Evolutionary conservation across 2,888 invertebrate species (phyloP).

Genomic region (Coelogynopora nodosa): DNA sequence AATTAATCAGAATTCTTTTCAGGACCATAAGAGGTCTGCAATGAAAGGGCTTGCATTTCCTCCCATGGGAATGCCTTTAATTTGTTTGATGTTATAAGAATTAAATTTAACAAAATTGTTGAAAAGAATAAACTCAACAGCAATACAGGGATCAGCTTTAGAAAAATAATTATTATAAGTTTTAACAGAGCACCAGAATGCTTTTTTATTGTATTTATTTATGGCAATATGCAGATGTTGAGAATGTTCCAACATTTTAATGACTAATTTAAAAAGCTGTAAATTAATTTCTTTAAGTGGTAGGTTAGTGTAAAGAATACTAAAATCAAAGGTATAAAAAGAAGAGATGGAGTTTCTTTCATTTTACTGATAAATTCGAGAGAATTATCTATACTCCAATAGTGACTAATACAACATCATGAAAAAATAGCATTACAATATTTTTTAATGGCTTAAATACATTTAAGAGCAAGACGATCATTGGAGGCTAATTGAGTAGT

Average conservation of each 20-base stretch:
- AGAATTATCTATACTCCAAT: too few relatives aligned
- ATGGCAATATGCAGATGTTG: not conserved
- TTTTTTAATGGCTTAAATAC: not conserved
- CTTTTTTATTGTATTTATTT: not conserved
- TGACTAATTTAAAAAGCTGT: not conserved
- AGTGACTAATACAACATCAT: too few relatives aligned
- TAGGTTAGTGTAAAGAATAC: not conserved
- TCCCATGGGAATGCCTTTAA: too few relatives aligned
- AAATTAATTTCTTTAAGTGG: not conserved
- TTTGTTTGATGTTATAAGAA: too few relatives aligned
- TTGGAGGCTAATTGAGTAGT: not conserved
- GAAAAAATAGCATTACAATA: too few relatives aligned
- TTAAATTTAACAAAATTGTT: not conserved
- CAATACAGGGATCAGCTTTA: not conserved
- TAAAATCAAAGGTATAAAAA: too few relatives aligned
- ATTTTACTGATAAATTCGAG: too few relatives aligned
- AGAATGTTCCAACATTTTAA: not conserved
- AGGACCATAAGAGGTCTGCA: not conserved
- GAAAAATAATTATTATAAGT: not conserved
- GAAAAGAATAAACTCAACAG: not conserved
- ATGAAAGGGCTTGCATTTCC: not conserved
- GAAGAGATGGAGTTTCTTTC: too few relatives aligned
- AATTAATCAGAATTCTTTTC: not conserved
- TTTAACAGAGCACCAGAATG: not conserved
- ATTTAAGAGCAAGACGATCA: not conserved